Evolutionary conservation across 1,140 invertebrate species (phyloP).

Genomic region (Agrilus planipennis): DNA sequence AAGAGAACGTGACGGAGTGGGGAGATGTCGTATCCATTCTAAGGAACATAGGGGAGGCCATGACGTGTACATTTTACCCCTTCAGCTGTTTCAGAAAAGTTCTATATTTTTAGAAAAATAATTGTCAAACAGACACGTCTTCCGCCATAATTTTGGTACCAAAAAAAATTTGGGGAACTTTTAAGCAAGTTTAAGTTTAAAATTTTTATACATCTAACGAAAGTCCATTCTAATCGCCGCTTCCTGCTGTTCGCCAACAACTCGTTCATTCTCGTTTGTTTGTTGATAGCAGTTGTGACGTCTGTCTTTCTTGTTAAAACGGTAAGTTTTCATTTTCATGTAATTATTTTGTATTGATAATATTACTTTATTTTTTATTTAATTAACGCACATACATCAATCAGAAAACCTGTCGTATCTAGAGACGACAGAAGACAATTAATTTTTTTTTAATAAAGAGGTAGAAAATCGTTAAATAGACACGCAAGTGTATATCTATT

Average conservation of each 20-base stretch:
- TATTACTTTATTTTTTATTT: neutral
- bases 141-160: neutral
- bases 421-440: too few species aligned
- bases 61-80: neutral
- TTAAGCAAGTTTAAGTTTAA: slow-evolving; percentile 19
- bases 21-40: slow-evolving; percentile 22
- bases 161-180: neutral
- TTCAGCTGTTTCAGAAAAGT: slow-evolving; percentile 8
- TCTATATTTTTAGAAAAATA: slow-evolving; percentile 5
- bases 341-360: slow-evolving; percentile 1
- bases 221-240: slow-evolving; percentile 13
- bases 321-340: slow-evolving; percentile 19
- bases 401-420: too few species aligned
- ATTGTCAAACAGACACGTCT: slow-evolving; percentile 3
- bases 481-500: too few species aligned
- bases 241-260: slow-evolving; percentile 21
- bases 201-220: slow-evolving; percentile 12
- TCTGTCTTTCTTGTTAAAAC: slow-evolving; percentile 26
- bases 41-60: slow-evolving; percentile 18
- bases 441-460: too few species aligned
- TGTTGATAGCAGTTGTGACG: slow-evolving; percentile 27
- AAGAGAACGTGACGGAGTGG: slow-evolving; percentile 36
- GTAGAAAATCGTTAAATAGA: too few species aligned
- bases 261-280: slow-evolving; percentile 31
- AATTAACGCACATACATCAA: too few species aligned